Base-by-base conservation (phyloP, 2,797 vertebrate genomes). In the Pseudochaenichthys georgianus region DNA sequence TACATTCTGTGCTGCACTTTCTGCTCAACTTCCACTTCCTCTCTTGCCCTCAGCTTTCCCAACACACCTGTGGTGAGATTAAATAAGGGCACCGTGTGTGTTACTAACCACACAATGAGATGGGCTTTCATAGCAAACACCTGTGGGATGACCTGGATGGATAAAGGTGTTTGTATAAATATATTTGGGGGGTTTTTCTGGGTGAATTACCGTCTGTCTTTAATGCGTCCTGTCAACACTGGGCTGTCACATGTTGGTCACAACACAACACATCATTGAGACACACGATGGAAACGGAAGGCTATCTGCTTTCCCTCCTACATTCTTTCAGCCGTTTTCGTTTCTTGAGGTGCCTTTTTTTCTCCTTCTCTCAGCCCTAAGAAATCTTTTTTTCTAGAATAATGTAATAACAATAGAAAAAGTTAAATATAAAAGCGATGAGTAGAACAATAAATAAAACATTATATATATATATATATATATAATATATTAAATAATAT, bases 301-400 rank as follows among this genome's bases (percentile, higher is more conserved):
- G 95, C 95, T 89, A 90, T 93, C 93, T 91, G 88, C 95, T 86
- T 89, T 89, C 95, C 94, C 94, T 95, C 95, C 96, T 96, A 98
- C 97, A 98, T 98, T 98, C 97, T 95, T 96, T 91, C 28, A 96
- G 96, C 96, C 96, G 96, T 96, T 92, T 95, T 88, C 83, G 78
- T 91, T 88, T 90, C 84, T 89, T 94, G 93, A 96, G 94, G 95
- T 95, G 94, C 95, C 82, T 88, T 88, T 87, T 69, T 79, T 77
- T 69, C 1, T 64, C 65, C 74, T 81, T 4, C 28, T 28, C 78
- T 94, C 93, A 95, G 81, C 94, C 92, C 88, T 89, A 92, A 94
- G 92, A 87, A 92, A 85, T 87, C 69, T 69, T 79, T 81, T 77
- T 84, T 85, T 79, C 75, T 83, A 88, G 66, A 93, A 94, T 91